Evolutionary conservation across 1,140 invertebrate genomes (phyloP), one percentile per base, ranked within the genome.

Genomic region (Battus philenor): DNA sequence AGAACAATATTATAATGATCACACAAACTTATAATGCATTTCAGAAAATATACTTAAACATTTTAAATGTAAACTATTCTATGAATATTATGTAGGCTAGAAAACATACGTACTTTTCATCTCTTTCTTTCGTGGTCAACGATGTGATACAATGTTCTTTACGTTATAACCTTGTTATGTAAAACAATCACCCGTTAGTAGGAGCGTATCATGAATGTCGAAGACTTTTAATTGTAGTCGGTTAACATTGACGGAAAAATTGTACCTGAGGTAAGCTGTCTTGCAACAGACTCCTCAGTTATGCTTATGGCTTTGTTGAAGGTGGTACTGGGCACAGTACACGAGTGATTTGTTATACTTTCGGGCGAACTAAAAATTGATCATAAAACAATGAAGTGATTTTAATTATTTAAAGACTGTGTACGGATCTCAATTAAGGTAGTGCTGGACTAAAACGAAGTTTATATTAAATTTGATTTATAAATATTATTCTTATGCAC

Each of bases 201-300:
- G 7, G 30, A n/a, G 29, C 17, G 4, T 9, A 13, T 4, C 27
- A 43, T n/a, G 27, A 22, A 44, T 20, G 36, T 13, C n/a, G n/a
- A 16, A 31, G 36, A 5, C 50, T 58, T 47, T 46, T 50, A 15
- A 59, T 54, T 15, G 24, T 48, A 12, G 47, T 27, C 50, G 68
- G 52, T 24, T 78, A 61, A 54, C 63, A 64, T 15, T 55, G 47
- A 69, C 72, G 68, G 76, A 67, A 74, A 78, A 74, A 74, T 70
- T 59, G 48, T 82, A 80, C 76, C 75, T 77, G 66, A 60, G 65
- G 54, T 61, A 50, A 62, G 56, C 62, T 65, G 68, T 60, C 71
- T 70, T 47, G 56, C 50, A 60, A 53, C 52, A 64, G 54, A 48
- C 59, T 68, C 62, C 61, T 68, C 62, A 77, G 76, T 80, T 50